These are phyloP conservation scores for Mamestra configurata DNA, from an alignment of 1,140 invertebrate genomes.

Conservation along the genomic window DNA sequence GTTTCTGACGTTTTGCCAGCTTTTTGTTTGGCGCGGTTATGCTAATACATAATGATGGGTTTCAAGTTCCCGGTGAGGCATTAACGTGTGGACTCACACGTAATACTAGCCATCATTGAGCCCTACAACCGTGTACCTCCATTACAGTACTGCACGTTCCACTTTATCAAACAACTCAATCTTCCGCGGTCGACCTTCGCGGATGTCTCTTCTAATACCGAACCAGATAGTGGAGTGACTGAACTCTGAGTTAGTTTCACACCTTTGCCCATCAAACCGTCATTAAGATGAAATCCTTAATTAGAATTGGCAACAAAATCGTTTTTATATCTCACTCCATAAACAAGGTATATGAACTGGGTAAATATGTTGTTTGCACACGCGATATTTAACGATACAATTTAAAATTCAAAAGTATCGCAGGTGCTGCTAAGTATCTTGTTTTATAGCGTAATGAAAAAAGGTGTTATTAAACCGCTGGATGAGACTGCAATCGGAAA, in stretches of 20 bases:
- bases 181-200: neutral
- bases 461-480: constrained; percentile 56
- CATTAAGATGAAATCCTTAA: constrained; percentile 40
- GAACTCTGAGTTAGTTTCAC: neutral
- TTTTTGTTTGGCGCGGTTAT: constrained; percentile 77
- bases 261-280: neutral
- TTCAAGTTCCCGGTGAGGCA: constrained; percentile 63
- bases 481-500: constrained; percentile 67
- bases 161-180: constrained; percentile 39
- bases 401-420: constrained; percentile 56
- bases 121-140: constrained; percentile 9
- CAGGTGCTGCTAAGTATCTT: constrained; percentile 58
- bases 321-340: constrained; percentile 48
- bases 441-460: constrained; percentile 62
- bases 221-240: neutral
- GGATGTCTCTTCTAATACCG: neutral
- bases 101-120: constrained; percentile 40
- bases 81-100: constrained; percentile 45
- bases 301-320: constrained; percentile 46
- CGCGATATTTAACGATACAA: constrained; percentile 47
- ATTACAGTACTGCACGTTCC: constrained; percentile 35
- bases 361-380: constrained; percentile 57
- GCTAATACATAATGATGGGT: constrained; percentile 78
- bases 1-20: constrained; percentile 77
- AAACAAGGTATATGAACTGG: constrained; percentile 40